A percentile compares a stretch with the other conserved stretches of the same genome.
phyloP scores from a whole-genome alignment of 2,888 invertebrate genomes.

The Drosophila recens region DNA sequence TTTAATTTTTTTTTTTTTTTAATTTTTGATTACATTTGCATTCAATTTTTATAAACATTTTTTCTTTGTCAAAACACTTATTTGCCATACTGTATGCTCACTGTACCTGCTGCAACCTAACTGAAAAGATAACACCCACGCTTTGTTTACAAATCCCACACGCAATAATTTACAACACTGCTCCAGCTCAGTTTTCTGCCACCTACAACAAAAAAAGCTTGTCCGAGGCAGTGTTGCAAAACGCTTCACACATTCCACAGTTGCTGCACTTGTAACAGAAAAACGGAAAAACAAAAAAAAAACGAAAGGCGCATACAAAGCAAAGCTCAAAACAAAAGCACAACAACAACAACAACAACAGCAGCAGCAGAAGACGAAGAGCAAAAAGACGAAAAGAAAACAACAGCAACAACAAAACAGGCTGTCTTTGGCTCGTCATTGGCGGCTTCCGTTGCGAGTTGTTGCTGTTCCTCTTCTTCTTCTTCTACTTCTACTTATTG shows the following conservation, averaged over 20 bases:
- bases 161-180: constrained; percentile 14
- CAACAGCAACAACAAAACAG: constrained; percentile 42
- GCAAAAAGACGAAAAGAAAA: constrained; percentile 37
- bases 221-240: constrained; percentile 61
- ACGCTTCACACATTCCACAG: constrained; percentile 37
- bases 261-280: constrained; percentile 64
- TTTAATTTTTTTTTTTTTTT: too few relatives aligned
- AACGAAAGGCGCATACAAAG: constrained; percentile 63
- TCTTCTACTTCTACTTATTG: constrained; percentile 23
- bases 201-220: constrained; percentile 24
- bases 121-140: constrained; percentile 32
- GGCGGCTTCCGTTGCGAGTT: constrained; percentile 74
- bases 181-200: background rate
- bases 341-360: constrained; percentile 15
- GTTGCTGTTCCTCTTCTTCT: constrained; percentile 28
- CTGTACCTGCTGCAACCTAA: constrained; percentile 6
- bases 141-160: constrained; percentile 34
- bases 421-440: constrained; percentile 71
- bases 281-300: constrained; percentile 48
- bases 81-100: background rate
- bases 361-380: constrained; percentile 14
- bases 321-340: constrained; percentile 66
- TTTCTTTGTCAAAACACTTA: background rate
- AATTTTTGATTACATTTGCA: too few relatives aligned
- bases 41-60: background rate